phyloP scores from a whole-genome alignment of 1,140 invertebrate genomes.

The Campoletis sonorensis region DNA sequence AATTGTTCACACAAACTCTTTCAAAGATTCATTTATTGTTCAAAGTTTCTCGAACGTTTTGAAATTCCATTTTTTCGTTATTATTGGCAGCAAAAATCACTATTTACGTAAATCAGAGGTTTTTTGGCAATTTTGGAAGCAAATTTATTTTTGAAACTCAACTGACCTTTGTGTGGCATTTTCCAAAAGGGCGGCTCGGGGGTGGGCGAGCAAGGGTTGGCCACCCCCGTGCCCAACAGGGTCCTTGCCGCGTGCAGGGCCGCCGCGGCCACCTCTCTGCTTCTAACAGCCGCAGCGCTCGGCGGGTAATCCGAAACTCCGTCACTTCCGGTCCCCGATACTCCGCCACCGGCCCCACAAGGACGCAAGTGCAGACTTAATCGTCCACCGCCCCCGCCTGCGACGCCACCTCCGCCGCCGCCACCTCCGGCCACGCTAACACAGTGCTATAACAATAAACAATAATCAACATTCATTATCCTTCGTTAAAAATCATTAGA shows the following conservation, averaged over 20 bases:
- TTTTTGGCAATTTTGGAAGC: no score
- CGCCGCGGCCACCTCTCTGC: conserved; percentile 75
- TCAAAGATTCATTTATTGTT: not conserved
- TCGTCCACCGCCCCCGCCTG: conserved; percentile 62
- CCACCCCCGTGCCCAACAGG: conserved; percentile 78
- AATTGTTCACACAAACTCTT: not conserved
- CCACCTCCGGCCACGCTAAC: conserved; percentile 76
- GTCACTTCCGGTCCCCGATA: conserved; percentile 69
- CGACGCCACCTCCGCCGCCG: conserved; percentile 63
- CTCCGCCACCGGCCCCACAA: conserved; percentile 65
- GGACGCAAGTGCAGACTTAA: conserved; percentile 71
- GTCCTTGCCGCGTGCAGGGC: conserved; percentile 77
- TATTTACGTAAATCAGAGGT: no score
- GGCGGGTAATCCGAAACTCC: conserved; percentile 74
- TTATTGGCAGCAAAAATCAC: not conserved
- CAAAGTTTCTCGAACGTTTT: not conserved
- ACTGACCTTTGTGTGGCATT: conserved; percentile 80
- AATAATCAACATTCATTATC: conserved; percentile 43
- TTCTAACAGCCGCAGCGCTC: conserved; percentile 74
- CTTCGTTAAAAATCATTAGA: no score
- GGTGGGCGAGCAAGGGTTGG: conserved; percentile 77
- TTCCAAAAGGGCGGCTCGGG: conserved; percentile 79
- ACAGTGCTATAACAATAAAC: conserved; percentile 71
- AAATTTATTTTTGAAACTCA: not conserved
- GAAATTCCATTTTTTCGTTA: not conserved